Evolutionary conservation across 2,113 vertebrate genomes (phyloP).

Genomic region (Halichoerus grypus): DNA sequence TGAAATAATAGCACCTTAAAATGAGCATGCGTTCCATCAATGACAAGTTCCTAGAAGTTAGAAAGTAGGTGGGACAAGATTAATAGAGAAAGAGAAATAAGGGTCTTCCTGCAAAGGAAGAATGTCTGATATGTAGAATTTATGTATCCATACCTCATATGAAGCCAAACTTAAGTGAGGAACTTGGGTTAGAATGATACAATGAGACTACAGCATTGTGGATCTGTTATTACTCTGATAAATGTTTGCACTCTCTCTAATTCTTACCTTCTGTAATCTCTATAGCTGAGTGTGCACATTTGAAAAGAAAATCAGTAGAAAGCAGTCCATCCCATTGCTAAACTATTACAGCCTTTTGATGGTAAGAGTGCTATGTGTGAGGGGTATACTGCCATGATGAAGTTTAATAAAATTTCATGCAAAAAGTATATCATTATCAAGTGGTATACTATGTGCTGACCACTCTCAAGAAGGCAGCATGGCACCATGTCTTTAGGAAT

Average conservation of each 20-base stretch:
- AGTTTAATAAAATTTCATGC: not conserved
- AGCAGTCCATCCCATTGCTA: not conserved
- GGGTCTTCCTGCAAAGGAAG: not conserved
- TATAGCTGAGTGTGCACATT: not conserved
- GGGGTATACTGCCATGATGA: not conserved
- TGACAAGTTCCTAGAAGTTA: not conserved
- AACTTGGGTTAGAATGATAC: not conserved
- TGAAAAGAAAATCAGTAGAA: not conserved
- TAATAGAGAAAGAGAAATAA: not conserved
- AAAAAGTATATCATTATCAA: not conserved
- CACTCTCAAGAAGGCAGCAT: not conserved
- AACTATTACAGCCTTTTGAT: not conserved
- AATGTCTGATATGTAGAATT: not conserved
- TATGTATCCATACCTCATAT: not conserved
- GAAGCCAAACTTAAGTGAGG: not conserved
- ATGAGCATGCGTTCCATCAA: not conserved
- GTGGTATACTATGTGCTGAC: not conserved
- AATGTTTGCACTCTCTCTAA: not conserved
- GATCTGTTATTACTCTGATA: not conserved
- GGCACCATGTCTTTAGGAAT: not conserved
- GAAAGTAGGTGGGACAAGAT: not conserved
- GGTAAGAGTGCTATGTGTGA: not conserved
- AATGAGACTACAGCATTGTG: no score
- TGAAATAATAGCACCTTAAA: not conserved
- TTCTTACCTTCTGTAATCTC: not conserved